These are phyloP conservation scores for Gymnodraco acuticeps DNA, from an alignment of 2,797 vertebrate species.

Conservation along the genomic window DNA sequence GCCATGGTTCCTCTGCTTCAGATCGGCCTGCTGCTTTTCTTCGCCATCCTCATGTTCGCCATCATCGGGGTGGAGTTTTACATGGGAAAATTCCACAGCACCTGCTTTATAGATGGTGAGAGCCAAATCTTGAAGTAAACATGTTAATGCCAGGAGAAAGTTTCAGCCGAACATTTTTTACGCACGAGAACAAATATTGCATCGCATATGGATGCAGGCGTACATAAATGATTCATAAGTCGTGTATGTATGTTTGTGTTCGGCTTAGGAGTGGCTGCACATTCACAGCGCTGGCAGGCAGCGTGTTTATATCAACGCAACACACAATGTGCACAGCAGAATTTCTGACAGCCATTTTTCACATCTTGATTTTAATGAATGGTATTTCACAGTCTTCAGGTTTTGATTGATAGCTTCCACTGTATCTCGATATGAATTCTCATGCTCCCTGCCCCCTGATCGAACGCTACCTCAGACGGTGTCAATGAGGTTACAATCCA, in stretches of 20 bases:
- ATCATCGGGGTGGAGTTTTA: constrained; percentile 98
- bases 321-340: constrained; percentile 23
- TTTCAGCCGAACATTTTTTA: constrained; percentile 18
- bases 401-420: constrained; percentile 44
- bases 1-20: constrained; percentile 99
- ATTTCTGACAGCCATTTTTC: constrained; percentile 46
- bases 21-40: constrained; percentile 97
- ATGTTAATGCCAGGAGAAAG: not conserved
- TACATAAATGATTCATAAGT: constrained; percentile 53
- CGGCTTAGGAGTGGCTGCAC: not conserved
- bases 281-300: constrained; percentile 6
- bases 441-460: constrained; percentile 22
- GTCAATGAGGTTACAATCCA: constrained; percentile 38
- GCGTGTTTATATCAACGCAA: constrained; percentile 18
- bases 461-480: constrained; percentile 23
- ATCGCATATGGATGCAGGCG: constrained; percentile 24
- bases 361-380: constrained; percentile 45
- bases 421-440: constrained; percentile 21
- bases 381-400: constrained; percentile 28
- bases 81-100: constrained; percentile 96
- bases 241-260: constrained; percentile 6
- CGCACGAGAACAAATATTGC: constrained; percentile 13
- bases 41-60: constrained; percentile 98
- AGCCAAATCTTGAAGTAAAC: constrained; percentile 30
- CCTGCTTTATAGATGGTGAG: constrained; percentile 93